These are phyloP conservation scores for Drosophila setifemur DNA, from an alignment of 1,140 invertebrate genomes.

Conservation along the genomic window DNA sequence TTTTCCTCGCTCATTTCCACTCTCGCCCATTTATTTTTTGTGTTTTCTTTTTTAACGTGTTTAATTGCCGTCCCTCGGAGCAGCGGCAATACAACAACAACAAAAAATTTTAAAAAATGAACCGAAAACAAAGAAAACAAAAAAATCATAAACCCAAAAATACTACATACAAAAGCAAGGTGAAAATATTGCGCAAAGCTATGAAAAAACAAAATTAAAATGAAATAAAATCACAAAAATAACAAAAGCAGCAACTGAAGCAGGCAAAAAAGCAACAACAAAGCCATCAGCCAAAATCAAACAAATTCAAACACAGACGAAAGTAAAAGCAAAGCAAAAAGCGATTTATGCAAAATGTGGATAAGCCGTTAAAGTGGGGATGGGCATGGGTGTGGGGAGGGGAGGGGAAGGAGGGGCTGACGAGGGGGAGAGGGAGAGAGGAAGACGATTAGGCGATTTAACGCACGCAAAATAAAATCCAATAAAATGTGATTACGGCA, in stretches of 20 bases:
- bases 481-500: constrained; percentile 63
- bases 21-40: constrained; percentile 36
- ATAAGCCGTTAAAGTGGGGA: no score
- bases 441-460: constrained; percentile 67
- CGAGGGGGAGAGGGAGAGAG: background rate
- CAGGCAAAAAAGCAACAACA: background rate
- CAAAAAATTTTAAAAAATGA: constrained; percentile 31
- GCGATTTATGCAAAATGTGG: constrained; percentile 58
- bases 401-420: background rate
- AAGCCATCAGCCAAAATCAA: constrained; percentile 23
- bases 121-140: constrained; percentile 33
- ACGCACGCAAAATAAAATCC: constrained; percentile 68
- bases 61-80: constrained; percentile 51
- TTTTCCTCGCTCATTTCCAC: constrained; percentile 30
- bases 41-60: constrained; percentile 32
- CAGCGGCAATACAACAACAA: constrained; percentile 18
- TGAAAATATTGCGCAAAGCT: constrained; percentile 56
- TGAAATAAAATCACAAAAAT: constrained; percentile 17
- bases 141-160: constrained; percentile 41
- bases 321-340: constrained; percentile 42
- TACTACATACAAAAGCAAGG: constrained; percentile 46
- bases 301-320: constrained; percentile 35
- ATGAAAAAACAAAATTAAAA: constrained; percentile 6
- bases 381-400: no score
- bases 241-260: constrained; percentile 18